A percentile compares a stretch with the other conserved stretches of the same genome.
Evolutionary conservation across 2,888 invertebrate genomes (phyloP).

Genomic region (Eilema caniola): DNA sequence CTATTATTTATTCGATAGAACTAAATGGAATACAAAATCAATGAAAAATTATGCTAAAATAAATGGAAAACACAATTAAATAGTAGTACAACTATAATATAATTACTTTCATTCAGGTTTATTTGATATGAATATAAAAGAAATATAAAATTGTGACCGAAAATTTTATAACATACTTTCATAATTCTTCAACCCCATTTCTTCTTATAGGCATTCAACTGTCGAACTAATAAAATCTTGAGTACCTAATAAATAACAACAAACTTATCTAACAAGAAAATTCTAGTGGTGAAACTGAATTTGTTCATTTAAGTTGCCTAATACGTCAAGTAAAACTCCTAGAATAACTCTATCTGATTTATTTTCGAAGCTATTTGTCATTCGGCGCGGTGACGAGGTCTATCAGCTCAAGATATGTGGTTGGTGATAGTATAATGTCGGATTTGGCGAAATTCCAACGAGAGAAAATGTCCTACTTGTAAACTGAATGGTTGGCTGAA

Average conservation of each 20-base stretch:
- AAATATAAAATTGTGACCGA: neutral
- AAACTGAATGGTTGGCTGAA: neutral
- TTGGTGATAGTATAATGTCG: neutral
- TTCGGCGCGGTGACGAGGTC: neutral
- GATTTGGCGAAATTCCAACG: slow-evolving; percentile 9
- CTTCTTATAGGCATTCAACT: neutral
- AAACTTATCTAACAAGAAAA: neutral
- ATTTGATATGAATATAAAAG: no score
- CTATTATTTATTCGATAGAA: neutral
- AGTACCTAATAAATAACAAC: neutral
- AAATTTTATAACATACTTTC: neutral
- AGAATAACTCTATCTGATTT: slow-evolving; percentile 6
- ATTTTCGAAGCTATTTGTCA: slow-evolving; percentile 5
- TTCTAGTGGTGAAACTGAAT: neutral
- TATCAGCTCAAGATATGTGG: slow-evolving; percentile 1
- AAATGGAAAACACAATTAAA: neutral
- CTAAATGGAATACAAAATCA: no score
- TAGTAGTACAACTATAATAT: neutral
- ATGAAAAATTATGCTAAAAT: no score
- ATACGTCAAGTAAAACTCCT: neutral
- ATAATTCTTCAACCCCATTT: neutral
- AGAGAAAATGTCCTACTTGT: neutral
- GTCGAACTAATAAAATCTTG: neutral
- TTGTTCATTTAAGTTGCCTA: slow-evolving; percentile 4
- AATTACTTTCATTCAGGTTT: no score